Evolutionary conservation across 2,113 vertebrate genomes (phyloP).

Genomic region (Trochalopteron elliotii): DNA sequence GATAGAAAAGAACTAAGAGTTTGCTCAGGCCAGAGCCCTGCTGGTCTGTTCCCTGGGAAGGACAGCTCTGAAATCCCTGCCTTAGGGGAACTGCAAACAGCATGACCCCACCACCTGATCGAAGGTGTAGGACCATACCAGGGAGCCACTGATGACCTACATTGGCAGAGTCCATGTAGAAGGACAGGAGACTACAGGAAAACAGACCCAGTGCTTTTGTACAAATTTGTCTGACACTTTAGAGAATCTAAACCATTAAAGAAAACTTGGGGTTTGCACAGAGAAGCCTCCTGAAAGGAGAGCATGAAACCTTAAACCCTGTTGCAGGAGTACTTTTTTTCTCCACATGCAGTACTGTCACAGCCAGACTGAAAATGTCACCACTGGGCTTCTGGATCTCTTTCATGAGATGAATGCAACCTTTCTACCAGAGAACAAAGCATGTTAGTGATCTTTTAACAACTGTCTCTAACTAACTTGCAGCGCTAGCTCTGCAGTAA

Average conservation of each 20-base stretch:
- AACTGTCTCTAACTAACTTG: not conserved
- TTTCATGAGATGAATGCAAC: not conserved
- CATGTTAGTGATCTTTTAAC: not conserved
- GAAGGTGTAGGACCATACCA: not conserved
- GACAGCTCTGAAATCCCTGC: not conserved
- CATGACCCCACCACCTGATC: too few relatives aligned
- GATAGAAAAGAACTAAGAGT: not conserved
- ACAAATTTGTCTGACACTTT: not conserved
- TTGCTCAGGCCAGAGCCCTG: not conserved
- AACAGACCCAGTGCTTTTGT: not conserved
- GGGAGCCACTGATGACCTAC: not conserved
- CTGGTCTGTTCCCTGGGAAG: fast-evolving
- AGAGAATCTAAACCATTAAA: not conserved
- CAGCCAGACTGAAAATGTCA: not conserved
- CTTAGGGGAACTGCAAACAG: not conserved
- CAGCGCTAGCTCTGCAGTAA: not conserved
- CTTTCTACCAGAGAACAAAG: not conserved
- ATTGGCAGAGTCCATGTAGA: fast-evolving
- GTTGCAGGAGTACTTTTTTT: not conserved
- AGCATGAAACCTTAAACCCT: not conserved
- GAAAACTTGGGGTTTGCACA: not conserved
- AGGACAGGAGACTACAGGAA: not conserved
- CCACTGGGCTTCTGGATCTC: not conserved
- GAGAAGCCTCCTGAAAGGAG: not conserved
- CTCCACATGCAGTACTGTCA: not conserved